Evolutionary conservation across 2,888 invertebrate genomes (phyloP).

Genomic region (Dasysyrphus albostriatus): DNA sequence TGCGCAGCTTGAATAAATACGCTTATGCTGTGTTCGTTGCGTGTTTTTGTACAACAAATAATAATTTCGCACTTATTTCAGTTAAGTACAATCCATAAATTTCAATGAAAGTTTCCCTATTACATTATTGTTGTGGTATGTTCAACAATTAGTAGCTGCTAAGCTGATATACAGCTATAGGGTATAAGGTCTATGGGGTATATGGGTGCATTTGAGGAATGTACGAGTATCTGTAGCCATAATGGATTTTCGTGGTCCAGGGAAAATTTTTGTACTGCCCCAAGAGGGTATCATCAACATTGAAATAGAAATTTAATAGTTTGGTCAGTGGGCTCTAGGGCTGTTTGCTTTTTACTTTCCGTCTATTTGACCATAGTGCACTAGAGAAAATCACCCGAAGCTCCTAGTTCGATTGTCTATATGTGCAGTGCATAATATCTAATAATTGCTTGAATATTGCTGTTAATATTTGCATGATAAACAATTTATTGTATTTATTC

Average conservation of each 20-base stretch:
- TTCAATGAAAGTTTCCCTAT: constrained; percentile 64
- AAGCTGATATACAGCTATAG: constrained; percentile 27
- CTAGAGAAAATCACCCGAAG: neutral
- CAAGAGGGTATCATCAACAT: constrained; percentile 38
- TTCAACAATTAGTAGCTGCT: constrained; percentile 59
- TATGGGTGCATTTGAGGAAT: constrained; percentile 39
- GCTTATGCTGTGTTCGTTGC: neutral
- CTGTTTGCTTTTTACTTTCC: neutral
- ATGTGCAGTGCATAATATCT: neutral
- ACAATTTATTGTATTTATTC: constrained; percentile 50
- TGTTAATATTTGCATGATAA: constrained; percentile 29
- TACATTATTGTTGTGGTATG: constrained; percentile 54
- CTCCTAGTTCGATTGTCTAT: neutral
- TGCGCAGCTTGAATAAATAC: neutral
- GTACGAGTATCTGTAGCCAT: constrained; percentile 27
- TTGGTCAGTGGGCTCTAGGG: constrained; percentile 34
- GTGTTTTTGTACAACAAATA: constrained; percentile 33
- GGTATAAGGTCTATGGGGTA: neutral
- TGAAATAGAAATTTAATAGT: constrained; percentile 35
- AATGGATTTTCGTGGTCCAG: constrained; percentile 20
- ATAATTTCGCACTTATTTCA: constrained; percentile 71
- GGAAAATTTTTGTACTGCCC: neutral
- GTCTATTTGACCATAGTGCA: constrained; percentile 27
- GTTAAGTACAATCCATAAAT: constrained; percentile 64
- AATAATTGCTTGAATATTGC: too few species aligned